These are phyloP conservation scores for Caenorhabditis zanzibari DNA, from an alignment of 2,888 invertebrate genomes.

Conservation along the genomic window DNA sequence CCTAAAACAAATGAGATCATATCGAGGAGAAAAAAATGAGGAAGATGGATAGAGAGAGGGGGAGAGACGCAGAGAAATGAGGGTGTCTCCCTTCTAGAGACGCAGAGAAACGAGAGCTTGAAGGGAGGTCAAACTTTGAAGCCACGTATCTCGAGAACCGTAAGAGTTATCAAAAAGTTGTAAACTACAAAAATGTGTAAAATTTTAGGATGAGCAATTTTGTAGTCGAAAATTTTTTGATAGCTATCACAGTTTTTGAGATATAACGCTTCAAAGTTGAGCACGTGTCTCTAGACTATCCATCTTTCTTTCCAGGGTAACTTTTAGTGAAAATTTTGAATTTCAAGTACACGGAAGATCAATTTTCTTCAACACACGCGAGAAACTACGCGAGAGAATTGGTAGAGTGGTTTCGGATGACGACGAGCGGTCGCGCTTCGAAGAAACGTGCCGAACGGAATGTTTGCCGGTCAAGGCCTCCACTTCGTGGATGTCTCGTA, in stretches of 20 bases:
- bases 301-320: not conserved
- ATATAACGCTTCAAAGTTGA: too few relatives aligned
- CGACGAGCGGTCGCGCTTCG: constrained; percentile 58
- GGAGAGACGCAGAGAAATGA: too few relatives aligned
- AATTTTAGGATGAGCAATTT: not conserved
- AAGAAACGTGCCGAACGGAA: constrained; percentile 56
- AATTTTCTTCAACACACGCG: constrained; percentile 40
- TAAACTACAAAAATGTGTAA: not conserved
- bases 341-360: constrained; percentile 43
- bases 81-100: not conserved
- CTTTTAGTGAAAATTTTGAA: not conserved
- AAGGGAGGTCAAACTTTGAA: not conserved
- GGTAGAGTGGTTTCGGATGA: constrained; percentile 57
- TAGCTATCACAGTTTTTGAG: not conserved
- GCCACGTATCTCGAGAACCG: not conserved
- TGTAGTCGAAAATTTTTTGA: not conserved
- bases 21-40: too few relatives aligned
- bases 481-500: constrained; percentile 49
- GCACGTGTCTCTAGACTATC: not conserved
- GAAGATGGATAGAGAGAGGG: too few relatives aligned
- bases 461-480: constrained; percentile 51
- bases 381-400: constrained; percentile 61
- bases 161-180: not conserved
- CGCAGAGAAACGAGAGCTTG: not conserved
- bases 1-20: too few relatives aligned